Evolutionary conservation across 2,797 vertebrate species (phyloP), one percentile per base, ranked within the genome.

Genomic region (Botia almorhae): DNA sequence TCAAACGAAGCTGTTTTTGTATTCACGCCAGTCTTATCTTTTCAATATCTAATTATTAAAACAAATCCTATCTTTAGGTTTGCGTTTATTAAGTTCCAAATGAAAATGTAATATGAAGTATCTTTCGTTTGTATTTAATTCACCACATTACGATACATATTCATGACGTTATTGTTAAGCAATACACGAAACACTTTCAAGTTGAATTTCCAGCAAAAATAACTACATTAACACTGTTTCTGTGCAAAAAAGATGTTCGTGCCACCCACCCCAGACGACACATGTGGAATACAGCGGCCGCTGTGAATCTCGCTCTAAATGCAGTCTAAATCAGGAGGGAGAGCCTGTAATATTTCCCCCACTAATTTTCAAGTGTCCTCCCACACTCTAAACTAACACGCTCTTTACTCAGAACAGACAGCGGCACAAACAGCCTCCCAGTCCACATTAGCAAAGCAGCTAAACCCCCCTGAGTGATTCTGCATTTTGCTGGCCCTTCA

Each of bases 381-480:
- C 84, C 80, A 83, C 85, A 74, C 85, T 78, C 74, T 69, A 81
- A 78, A 76, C 76, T 26, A 67, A 58, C 81, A 69, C 29, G 70
- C 77, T 81, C 81, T 87, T 81, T 84, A 84, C 85, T 79, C 81
- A 33, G 72, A 82, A 81, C 81, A 76, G 78, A 84, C 77, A 67
- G 79, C 71, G 43, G 21, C 76, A 79, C 85, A 86, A 87, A 87
- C 84, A 82, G 76, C 23, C 80, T 81, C 67, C 71, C 68, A 55
- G 71, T 60, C 76, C 78, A 58, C 75, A 70, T 86, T 80, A 82
- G 78, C 82, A 29, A 51, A 73, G 74, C 64, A 68, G 64, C 74
- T 85, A 81, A 82, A 83, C 63, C 74, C 81, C 58, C 78, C 74
- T 71, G 84, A 85, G 85, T 85, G 79, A 85, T 83, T 80, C 81